phyloP scores from a whole-genome alignment of 2,113 vertebrate genomes.

The Dendrocopos noguchii region DNA sequence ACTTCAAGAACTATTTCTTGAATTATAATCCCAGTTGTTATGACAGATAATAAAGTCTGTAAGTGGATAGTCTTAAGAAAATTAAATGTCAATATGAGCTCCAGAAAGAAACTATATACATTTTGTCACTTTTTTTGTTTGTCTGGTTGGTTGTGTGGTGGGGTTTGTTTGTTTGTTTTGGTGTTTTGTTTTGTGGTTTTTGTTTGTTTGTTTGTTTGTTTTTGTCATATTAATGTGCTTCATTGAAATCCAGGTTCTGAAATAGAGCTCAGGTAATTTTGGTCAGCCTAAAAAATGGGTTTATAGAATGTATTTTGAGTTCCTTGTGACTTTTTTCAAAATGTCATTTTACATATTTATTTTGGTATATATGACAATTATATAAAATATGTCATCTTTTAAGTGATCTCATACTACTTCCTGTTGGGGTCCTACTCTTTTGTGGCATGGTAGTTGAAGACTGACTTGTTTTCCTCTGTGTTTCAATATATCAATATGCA shows the following conservation, averaged over 20 bases:
- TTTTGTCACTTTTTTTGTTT: not conserved
- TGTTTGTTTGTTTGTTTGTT: not conserved
- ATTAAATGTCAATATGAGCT: not conserved
- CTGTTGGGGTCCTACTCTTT: not conserved
- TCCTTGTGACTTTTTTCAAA: not conserved
- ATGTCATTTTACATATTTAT: not conserved
- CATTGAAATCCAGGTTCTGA: not conserved
- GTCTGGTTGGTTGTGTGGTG: not conserved
- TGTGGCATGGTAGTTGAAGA: not conserved
- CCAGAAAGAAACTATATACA: not conserved
- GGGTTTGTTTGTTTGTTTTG: not conserved
- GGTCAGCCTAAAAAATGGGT: not conserved
- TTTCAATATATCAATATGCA: not conserved
- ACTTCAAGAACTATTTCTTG: not conserved
- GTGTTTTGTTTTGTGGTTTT: too few species aligned
- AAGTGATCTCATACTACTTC: not conserved
- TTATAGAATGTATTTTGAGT: not conserved
- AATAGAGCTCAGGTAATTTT: not conserved
- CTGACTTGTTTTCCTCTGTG: not conserved
- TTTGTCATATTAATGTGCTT: not conserved
- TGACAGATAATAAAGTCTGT: not conserved
- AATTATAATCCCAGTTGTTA: not conserved
- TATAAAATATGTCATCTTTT: not conserved
- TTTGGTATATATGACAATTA: not conserved
- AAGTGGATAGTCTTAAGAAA: not conserved